Evolutionary conservation across 1,140 invertebrate genomes (phyloP), one percentile per base, ranked within the genome.

Genomic region (Neodiprion virginianus): DNA sequence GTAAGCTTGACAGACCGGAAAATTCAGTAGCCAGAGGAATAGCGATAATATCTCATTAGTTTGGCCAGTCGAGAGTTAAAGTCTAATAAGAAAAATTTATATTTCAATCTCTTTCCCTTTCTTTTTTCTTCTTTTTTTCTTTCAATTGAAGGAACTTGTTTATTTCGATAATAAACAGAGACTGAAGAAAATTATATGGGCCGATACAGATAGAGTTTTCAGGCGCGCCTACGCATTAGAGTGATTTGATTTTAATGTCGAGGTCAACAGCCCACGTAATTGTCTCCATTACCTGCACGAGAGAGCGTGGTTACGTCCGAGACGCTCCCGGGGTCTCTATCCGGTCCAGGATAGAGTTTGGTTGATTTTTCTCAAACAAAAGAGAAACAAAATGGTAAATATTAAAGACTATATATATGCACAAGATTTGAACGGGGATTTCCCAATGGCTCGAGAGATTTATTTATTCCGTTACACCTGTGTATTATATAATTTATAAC

Each of bases 281-380:
- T 85, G 83, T 85, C 81, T 81, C 79, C 79, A 86, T 86, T 86
- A 85, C 70, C 82, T 84, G 81, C 81, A 84, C 85, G 83, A 85
- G 79, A 84, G 79, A 78, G 80, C 79, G 81, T 80, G 76, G 85
- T 86, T 84, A 85, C 82, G 11, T 61, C n/a, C 53, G 53, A 61
- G 53, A 61, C 53, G 53, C 8, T 61, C 53, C n/a, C 53, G 53
- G n/a, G 53, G 28, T 40, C 28, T 61, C 53, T 61, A 61, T 61
- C 53, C 53, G 3, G 53, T 61, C 53, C 53, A 61, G 11, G 11
- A 61, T 14, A 17, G 4, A 17, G 4, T 61, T 17, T 61, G 53
- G 53, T 61, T 61, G 53, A 61, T 61, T 61, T 61, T 17, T 61
- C 53, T 17, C 53, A 61, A 61, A 61, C 53, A 8, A 0, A 61